Conservation (phyloP, 1,140 invertebrate genomes). For the Pemphigus obesinymphae region DNA sequence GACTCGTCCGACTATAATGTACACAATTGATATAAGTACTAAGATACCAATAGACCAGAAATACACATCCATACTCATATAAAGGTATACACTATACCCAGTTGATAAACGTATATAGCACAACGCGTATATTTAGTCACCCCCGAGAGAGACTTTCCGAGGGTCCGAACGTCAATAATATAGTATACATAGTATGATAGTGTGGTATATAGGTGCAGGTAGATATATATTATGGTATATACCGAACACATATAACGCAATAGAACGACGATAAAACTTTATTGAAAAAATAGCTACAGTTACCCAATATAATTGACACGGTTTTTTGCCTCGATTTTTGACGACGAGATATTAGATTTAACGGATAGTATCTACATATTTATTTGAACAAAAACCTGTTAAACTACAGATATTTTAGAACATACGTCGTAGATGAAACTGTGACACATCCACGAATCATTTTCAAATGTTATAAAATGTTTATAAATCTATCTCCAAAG, state of each 20-base stretch:
- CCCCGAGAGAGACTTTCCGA: constrained; percentile 1
- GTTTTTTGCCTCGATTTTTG: no score
- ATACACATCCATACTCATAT: not conserved
- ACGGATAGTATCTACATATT: no score
- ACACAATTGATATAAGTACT: not conserved
- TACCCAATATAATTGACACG: not conserved
- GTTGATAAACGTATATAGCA: no score
- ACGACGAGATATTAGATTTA: no score
- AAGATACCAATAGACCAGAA: no score
- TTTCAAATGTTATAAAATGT: no score
- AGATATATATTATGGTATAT: not conserved
- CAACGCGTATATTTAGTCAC: not conserved
- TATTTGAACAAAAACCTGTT: no score
- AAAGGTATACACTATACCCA: not conserved
- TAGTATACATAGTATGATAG: not conserved
- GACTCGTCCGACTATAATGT: not conserved
- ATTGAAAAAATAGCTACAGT: constrained; percentile 1
- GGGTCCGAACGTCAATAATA: not conserved
- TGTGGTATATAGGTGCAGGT: not conserved
- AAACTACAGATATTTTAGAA: no score
- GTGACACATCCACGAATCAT: no score
- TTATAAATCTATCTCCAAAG: no score
- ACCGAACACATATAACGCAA: not conserved
- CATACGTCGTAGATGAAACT: no score
- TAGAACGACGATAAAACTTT: not conserved